phyloP scores from a whole-genome alignment of 2,797 vertebrate genomes.

The Hylomyscus alleni region DNA sequence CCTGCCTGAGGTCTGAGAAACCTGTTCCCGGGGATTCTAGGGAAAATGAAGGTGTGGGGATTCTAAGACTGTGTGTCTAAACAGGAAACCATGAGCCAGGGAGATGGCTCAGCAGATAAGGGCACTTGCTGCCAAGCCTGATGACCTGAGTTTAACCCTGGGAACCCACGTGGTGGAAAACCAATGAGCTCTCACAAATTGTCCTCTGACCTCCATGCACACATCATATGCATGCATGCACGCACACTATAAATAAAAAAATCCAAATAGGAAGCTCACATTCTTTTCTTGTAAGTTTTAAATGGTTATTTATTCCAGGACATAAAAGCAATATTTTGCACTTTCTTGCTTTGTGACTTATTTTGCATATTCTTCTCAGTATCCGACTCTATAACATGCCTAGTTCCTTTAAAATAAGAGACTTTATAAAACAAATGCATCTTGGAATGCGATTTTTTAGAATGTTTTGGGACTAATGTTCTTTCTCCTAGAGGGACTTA shows the following conservation, averaged over 20 bases:
- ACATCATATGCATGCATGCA: neutral
- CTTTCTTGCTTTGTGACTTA: slow-evolving; percentile 9
- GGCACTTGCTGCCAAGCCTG: no score
- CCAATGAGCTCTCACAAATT: neutral
- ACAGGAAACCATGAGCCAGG: neutral
- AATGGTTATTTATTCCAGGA: neutral
- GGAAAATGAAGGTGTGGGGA: no score
- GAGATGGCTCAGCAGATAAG: neutral
- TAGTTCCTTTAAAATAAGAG: slow-evolving; percentile 53
- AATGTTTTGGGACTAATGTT: slow-evolving; percentile 46
- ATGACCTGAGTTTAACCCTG: neutral
- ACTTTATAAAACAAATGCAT: slow-evolving; percentile 34
- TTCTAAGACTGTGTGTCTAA: neutral
- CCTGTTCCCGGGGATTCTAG: rapidly evolving
- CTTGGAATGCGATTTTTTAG: slow-evolving; percentile 63
- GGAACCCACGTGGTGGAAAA: neutral
- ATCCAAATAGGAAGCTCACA: neutral
- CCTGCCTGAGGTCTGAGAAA: neutral
- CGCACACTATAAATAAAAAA: neutral
- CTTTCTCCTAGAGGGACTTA: slow-evolving; percentile 69
- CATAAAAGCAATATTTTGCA: neutral
- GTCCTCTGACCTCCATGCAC: neutral
- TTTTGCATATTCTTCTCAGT: slow-evolving; percentile 27
- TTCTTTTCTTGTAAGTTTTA: neutral
- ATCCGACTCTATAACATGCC: neutral